These are phyloP conservation scores for Scolopax bukidnonensis DNA, from an alignment of 2,797 vertebrate genomes.

Conservation along the genomic window DNA sequence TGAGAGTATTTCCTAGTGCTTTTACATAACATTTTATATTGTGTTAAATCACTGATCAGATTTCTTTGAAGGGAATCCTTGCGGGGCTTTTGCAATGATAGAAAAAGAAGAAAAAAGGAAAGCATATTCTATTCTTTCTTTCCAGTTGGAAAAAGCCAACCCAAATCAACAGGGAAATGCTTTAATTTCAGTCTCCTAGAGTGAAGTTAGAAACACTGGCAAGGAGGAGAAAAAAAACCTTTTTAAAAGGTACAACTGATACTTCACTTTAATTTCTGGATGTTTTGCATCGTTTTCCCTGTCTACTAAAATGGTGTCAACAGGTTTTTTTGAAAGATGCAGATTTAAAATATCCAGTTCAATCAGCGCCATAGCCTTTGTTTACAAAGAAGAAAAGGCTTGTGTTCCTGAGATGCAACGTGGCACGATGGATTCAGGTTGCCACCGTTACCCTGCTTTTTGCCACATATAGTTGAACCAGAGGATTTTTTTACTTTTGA, in stretches of 20 bases:
- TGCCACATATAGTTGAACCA: neutral
- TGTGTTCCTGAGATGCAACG: fast-evolving
- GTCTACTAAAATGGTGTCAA: neutral
- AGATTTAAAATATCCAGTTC: neutral
- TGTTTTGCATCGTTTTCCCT: neutral
- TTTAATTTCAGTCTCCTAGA: constrained; percentile 49
- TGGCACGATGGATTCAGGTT: neutral
- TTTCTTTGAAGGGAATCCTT: constrained; percentile 62
- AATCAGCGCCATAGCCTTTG: neutral
- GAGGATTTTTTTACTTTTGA: neutral
- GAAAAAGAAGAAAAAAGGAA: constrained; percentile 13
- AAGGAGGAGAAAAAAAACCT: constrained; percentile 24
- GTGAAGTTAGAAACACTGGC: neutral
- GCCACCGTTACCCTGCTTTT: neutral
- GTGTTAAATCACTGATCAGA: constrained; percentile 54
- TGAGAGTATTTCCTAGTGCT: constrained; percentile 42
- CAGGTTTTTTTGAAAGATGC: neutral
- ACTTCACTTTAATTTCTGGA: neutral
- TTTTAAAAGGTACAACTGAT: neutral
- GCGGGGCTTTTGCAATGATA: constrained; percentile 36
- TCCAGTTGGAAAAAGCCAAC: constrained; percentile 28
- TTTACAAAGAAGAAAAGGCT: neutral
- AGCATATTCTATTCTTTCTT: constrained; percentile 10
- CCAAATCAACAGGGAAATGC: constrained; percentile 40
- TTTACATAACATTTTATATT: constrained; percentile 64